Percentiles rank a stretch among this genome's conserved stretches.
Conservation (phyloP, 2,113 vertebrate species). For the Rattus rattus region DNA sequence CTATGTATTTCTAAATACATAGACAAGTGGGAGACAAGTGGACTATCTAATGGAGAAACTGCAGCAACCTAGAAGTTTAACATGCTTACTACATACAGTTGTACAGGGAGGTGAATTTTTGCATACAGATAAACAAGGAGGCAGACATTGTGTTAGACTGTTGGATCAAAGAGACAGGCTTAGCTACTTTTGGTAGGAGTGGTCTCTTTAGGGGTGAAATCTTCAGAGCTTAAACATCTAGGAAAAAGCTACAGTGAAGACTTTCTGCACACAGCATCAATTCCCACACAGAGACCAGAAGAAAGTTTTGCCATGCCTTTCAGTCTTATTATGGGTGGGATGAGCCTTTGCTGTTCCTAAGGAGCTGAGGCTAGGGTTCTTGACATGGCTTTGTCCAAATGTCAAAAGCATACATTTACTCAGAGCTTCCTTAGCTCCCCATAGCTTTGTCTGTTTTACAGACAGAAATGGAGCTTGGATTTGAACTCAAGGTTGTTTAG, state of each 20-base stretch:
- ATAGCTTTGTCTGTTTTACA: background rate
- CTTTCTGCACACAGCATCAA: background rate
- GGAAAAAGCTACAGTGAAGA: background rate
- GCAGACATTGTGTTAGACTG: background rate
- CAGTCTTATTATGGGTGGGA: background rate
- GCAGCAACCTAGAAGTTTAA: background rate
- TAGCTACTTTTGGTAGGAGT: background rate
- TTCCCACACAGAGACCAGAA: background rate
- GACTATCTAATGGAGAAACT: background rate
- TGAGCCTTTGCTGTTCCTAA: background rate
- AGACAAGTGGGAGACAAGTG: background rate
- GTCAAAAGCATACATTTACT: background rate
- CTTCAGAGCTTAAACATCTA: background rate
- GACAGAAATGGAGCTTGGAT: background rate
- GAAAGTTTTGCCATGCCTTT: background rate
- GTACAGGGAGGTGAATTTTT: background rate
- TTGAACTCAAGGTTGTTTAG: background rate
- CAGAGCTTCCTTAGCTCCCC: background rate
- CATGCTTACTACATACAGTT: background rate
- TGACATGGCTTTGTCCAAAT: background rate
- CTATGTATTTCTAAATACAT: background rate
- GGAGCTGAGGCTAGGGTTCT: background rate
- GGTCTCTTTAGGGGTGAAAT: background rate
- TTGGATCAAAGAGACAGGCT: background rate
- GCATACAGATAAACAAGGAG: background rate